These are phyloP conservation scores for Apodemus agrarius DNA, from an alignment of 2,797 vertebrate genomes.

Conservation along the genomic window DNA sequence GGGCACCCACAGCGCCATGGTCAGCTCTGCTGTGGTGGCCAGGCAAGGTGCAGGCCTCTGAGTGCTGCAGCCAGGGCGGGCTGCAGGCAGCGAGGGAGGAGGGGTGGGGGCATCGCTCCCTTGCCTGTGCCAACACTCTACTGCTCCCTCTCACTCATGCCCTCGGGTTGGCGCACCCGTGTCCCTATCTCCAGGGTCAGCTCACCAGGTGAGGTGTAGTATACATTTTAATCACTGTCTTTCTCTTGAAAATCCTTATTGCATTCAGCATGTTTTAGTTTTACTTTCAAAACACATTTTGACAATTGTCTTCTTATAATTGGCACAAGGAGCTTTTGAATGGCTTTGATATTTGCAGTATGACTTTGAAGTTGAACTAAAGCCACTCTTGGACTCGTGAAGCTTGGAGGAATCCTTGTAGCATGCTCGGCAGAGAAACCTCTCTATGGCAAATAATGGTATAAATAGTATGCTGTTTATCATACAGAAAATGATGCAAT, in stretches of 20 bases:
- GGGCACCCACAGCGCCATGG: background rate
- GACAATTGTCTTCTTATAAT: slow-evolving; percentile 36
- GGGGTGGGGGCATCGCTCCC: background rate
- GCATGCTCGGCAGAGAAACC: slow-evolving; percentile 51
- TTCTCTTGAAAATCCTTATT: background rate
- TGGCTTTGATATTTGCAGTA: background rate
- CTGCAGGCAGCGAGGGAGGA: background rate
- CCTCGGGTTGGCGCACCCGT: background rate
- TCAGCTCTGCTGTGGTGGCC: background rate
- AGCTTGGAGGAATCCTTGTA: background rate
- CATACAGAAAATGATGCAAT: slow-evolving; percentile 65
- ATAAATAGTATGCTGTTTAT: slow-evolving; percentile 53
- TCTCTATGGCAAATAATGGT: slow-evolving; percentile 54
- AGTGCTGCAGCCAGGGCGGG: background rate
- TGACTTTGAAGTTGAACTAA: background rate
- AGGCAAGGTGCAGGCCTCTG: background rate
- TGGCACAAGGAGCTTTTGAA: slow-evolving; percentile 16
- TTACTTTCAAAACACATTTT: slow-evolving; percentile 37
- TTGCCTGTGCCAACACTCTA: background rate
- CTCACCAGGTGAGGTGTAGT: background rate
- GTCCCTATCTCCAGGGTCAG: background rate
- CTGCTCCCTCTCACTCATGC: background rate
- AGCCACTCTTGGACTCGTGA: background rate
- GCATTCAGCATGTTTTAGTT: slow-evolving; percentile 1
- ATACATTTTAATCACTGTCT: slow-evolving; percentile 27